phyloP scores from a whole-genome alignment of 2,797 vertebrate species.

The Antrozous pallidus region DNA sequence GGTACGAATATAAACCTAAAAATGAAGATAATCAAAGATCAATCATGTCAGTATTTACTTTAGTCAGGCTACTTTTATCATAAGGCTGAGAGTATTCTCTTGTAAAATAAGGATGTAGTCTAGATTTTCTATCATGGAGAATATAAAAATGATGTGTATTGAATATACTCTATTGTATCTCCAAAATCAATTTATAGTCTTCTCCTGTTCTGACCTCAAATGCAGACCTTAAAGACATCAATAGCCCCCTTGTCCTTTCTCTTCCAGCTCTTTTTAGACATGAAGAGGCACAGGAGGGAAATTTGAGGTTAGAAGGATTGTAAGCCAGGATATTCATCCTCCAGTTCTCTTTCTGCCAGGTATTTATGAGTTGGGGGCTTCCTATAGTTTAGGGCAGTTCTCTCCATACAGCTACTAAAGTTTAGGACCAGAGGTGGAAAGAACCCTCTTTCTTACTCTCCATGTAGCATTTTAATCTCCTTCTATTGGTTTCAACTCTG shows the following conservation, averaged over 20 bases:
- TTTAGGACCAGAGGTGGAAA: background rate
- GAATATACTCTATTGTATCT: background rate
- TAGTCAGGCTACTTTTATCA: background rate
- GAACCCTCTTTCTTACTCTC: background rate
- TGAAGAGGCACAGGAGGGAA: background rate
- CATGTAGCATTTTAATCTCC: background rate
- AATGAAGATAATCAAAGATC: background rate
- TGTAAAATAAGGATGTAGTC: background rate
- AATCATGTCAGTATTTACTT: background rate
- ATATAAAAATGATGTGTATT: background rate
- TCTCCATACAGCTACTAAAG: background rate
- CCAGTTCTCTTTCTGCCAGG: background rate
- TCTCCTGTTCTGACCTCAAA: background rate
- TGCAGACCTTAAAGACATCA: background rate
- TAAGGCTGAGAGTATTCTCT: background rate
- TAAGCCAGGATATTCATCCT: background rate
- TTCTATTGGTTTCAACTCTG: background rate
- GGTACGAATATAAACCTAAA: background rate
- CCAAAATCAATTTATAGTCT: background rate
- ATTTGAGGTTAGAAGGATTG: background rate
- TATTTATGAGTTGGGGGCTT: background rate
- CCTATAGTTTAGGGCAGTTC: background rate
- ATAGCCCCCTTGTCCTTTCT: background rate
- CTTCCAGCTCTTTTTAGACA: background rate
- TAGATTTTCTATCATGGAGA: background rate